Base-by-base conservation (phyloP, 2,113 vertebrate genomes). In the Brachypteracias leptosomus region DNA sequence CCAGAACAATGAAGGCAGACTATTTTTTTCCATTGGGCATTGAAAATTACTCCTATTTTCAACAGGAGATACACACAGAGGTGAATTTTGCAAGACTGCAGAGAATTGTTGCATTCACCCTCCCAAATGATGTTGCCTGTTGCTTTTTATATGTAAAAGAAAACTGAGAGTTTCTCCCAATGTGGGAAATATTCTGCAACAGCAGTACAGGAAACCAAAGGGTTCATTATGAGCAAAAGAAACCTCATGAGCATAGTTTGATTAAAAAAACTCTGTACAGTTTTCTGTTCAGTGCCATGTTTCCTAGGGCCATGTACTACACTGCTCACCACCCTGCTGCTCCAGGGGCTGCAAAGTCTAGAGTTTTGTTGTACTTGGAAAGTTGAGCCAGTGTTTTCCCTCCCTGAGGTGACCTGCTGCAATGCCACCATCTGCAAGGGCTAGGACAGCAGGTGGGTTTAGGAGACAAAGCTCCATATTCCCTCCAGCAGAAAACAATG, bases 351-450 rank as follows among this genome's bases (percentile, higher is more conserved):
- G 70, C 9, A 26, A 71, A 62, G 7, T 11, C 57, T 38, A 7
- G 49, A 73, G 28, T 67, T 81, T 16, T 62, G 42, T 7, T 51
- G 65, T 38, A 29, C 14, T 46, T 49, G 44, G 47, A 91, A 25
- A 89, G 28, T 19, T 0, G 5, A 92, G 36, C 31, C 46, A 91
- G 59, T 0, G 0, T 17, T 40, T 47, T 18, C 13, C 31, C 57
- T 46, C 28, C 29, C 44, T 0, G 2, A 44, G 0, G 1, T 19
- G 33, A 16, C 2, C 2, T 12, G 55, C 28, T 84, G 63, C 5
- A 26, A 26, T 57, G 65, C 20, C 51, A 74, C 35, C 35, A 51
- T 25, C 68, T 2, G 0, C 28, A 63, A 57, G 24, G 13, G n/a
- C n/a, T 68, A n/a, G 33, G 51, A 65, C 8, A 77, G 62, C 24